A percentile compares a stretch with the other conserved stretches of the same genome.
Evolutionary conservation across 2,113 vertebrate genomes (phyloP).

Genomic region (Anolis sagrei): DNA sequence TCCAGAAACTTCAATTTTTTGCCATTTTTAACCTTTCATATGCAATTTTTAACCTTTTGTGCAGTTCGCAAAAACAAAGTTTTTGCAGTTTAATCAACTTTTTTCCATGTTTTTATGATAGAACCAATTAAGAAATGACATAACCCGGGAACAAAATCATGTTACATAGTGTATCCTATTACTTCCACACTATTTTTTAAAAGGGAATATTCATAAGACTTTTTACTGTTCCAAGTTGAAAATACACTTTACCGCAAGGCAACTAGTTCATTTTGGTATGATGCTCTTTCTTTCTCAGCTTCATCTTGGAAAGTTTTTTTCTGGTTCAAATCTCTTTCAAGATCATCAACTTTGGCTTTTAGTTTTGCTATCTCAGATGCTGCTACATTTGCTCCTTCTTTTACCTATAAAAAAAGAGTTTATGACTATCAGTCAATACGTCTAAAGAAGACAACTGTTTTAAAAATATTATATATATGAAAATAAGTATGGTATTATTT

Average conservation of each 20-base stretch:
- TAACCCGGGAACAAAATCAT: too few species aligned
- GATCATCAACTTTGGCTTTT: slow-evolving; percentile 70
- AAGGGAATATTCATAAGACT: background rate
- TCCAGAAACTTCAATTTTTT: too few species aligned
- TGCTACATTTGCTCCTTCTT: slow-evolving; percentile 68
- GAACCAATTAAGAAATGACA: too few species aligned
- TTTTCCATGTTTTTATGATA: too few species aligned
- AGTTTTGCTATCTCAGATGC: slow-evolving; percentile 69
- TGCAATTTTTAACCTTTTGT: too few species aligned
- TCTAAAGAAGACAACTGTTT: too few species aligned
- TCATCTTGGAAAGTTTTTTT: slow-evolving; percentile 68
- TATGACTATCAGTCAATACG: slow-evolving; percentile 25
- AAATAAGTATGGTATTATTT: background rate
- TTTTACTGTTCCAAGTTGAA: slow-evolving; percentile 17
- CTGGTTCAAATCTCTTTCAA: slow-evolving; percentile 73
- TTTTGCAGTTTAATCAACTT: too few species aligned
- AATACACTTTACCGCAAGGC: slow-evolving; percentile 72
- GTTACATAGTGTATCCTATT: too few species aligned
- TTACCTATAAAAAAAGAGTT: slow-evolving; percentile 59
- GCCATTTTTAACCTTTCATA: too few species aligned
- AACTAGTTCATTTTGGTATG: slow-evolving; percentile 70
- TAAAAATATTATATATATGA: slow-evolving; percentile 12
- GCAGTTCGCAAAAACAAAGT: too few species aligned
- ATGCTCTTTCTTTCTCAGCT: slow-evolving; percentile 64
- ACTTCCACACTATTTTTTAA: background rate